phyloP scores from a whole-genome alignment of 23 tunicate genomes.

The Phallusia fumigata region DNA sequence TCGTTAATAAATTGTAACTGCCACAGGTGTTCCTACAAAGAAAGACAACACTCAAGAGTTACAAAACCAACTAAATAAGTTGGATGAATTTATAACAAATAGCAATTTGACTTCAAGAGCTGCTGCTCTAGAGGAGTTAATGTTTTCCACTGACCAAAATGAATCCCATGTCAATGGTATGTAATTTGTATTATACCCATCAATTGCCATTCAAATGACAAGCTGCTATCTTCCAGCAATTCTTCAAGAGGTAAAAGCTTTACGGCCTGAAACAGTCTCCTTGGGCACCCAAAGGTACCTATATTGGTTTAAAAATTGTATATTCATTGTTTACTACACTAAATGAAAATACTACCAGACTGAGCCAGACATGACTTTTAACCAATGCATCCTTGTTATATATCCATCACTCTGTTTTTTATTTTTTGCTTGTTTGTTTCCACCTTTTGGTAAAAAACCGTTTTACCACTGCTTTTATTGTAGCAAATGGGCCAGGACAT shows the following conservation, averaged over 20 bases:
- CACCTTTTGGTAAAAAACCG: no score
- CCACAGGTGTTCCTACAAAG: constrained; percentile 11
- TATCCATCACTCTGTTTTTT: no score
- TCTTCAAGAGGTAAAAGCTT: background rate
- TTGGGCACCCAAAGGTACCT: background rate
- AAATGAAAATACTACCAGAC: no score
- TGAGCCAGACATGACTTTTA: no score
- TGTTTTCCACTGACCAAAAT: constrained; percentile 4
- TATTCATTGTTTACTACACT: no score
- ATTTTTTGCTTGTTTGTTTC: no score
- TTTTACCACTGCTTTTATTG: no score
- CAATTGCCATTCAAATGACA: background rate
- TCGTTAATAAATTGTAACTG: background rate
- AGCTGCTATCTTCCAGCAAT: background rate
- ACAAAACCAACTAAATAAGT: background rate
- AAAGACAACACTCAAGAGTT: background rate
- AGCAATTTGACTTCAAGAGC: constrained; percentile 11
- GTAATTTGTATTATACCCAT: background rate
- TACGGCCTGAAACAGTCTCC: background rate
- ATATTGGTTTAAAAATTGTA: no score
- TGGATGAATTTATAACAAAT: constrained; percentile 13
- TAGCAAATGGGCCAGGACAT: no score
- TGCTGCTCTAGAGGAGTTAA: constrained; percentile 21
- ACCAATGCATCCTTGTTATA: no score
- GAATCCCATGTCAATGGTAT: background rate